Evolutionary conservation across 2,113 vertebrate genomes (phyloP).

Genomic region (Struthidea cinerea): DNA sequence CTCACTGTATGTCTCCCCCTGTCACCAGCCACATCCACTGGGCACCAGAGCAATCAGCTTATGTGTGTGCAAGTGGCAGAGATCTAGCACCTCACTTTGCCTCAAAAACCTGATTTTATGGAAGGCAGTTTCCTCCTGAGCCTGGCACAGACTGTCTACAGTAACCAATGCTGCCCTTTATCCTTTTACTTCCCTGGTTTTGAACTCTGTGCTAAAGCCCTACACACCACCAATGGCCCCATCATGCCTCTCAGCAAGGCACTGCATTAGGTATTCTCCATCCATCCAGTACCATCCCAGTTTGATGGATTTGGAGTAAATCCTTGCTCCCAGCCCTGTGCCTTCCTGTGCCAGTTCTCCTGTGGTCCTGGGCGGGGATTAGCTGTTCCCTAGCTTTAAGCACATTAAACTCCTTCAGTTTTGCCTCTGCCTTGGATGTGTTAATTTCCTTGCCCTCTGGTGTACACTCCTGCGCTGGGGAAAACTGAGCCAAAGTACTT

Average conservation of each 20-base stretch:
- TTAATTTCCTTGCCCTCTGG: slow-evolving; percentile 4
- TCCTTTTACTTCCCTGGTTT: background rate
- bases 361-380: slow-evolving; percentile 6
- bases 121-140: background rate
- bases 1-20: background rate
- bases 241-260: background rate
- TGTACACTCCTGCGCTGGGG: background rate
- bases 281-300: background rate
- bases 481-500: background rate
- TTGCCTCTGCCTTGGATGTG: slow-evolving; percentile 38
- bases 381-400: slow-evolving; percentile 35
- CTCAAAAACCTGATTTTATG: background rate
- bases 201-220: background rate
- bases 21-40: background rate
- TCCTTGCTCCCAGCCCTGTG: slow-evolving; percentile 11
- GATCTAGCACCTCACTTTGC: background rate
- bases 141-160: background rate
- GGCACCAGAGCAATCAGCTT: background rate
- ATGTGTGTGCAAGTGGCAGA: rapidly evolving
- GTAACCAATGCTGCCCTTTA: background rate
- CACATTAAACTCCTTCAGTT: slow-evolving; percentile 51
- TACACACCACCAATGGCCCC: background rate
- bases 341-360: background rate
- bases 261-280: background rate
- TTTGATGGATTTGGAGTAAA: background rate